A percentile compares a stretch with the other conserved stretches of the same genome.
These are phyloP conservation scores for Helobdella robusta DNA, from an alignment of 2,888 invertebrate genomes.

Conservation along the genomic window DNA sequence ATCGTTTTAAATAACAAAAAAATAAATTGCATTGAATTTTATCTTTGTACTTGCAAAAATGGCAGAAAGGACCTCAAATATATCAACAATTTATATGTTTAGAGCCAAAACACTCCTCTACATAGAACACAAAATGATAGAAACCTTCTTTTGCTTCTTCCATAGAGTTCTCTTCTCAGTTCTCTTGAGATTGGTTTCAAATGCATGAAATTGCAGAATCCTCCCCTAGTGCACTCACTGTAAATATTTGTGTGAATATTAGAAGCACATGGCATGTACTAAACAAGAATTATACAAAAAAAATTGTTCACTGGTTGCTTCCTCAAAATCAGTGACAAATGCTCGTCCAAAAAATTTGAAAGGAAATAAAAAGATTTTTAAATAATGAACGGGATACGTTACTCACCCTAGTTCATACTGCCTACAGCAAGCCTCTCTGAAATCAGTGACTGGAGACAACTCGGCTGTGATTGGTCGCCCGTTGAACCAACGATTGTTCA, in stretches of 20 bases:
- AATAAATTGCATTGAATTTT: no score
- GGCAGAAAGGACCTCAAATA: no score
- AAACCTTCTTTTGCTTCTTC: conserved; percentile 29
- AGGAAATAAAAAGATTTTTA: not conserved
- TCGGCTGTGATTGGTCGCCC: conserved; percentile 96
- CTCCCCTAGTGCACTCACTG: conserved; percentile 89
- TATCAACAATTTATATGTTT: no score
- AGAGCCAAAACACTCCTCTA: no score
- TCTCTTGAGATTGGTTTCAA: conserved; percentile 94
- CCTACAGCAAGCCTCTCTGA: conserved; percentile 95
- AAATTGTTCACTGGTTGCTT: no score
- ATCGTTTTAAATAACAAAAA: no score
- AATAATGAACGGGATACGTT: not conserved
- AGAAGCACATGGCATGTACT: no score
- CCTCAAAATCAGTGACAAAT: no score
- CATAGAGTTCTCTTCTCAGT: conserved; percentile 64
- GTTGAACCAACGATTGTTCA: conserved; percentile 98
- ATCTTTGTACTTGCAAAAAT: no score
- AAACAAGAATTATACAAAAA: no score
- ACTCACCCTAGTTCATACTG: conserved; percentile 92
- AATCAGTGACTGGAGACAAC: conserved; percentile 95
- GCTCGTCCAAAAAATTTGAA: not conserved
- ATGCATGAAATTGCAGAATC: conserved; percentile 99
- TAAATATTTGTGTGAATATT: no score
- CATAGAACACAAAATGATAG: no score